These are phyloP conservation scores for Delphinus delphis DNA, from an alignment of 2,113 vertebrate species.

Conservation along the genomic window DNA sequence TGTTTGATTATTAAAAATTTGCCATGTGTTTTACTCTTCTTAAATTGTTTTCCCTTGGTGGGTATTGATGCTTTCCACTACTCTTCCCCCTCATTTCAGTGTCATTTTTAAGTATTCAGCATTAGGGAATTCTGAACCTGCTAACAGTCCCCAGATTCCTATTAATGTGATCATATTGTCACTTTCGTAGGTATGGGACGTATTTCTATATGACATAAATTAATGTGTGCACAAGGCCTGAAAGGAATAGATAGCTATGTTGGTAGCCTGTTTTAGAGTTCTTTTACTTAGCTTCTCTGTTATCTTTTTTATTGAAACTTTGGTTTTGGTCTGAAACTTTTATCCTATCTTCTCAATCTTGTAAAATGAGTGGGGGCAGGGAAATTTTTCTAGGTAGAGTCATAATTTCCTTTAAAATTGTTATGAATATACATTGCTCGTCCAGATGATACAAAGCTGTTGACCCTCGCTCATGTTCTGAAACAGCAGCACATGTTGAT, in stretches of 20 bases:
- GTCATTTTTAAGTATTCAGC: constrained; percentile 6
- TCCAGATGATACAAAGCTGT: not conserved
- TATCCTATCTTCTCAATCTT: not conserved
- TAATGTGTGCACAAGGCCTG: not conserved
- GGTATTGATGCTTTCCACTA: not conserved
- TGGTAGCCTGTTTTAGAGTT: no score
- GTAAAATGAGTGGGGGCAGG: not conserved
- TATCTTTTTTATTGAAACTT: constrained; percentile 10
- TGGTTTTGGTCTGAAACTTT: constrained; percentile 12
- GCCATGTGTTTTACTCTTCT: not conserved
- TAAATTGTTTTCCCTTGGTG: constrained; percentile 8
- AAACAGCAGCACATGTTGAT: not conserved
- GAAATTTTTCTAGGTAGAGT: constrained; percentile 6
- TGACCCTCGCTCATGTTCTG: not conserved
- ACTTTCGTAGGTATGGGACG: not conserved
- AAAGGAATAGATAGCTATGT: not conserved
- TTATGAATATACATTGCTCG: not conserved
- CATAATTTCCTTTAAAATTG: constrained; percentile 5
- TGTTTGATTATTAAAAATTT: not conserved
- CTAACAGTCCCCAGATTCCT: not conserved
- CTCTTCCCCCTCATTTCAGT: not conserved
- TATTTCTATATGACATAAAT: not conserved
- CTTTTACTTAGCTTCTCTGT: not conserved
- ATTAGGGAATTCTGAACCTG: not conserved
- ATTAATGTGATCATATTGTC: not conserved